A percentile compares a stretch with the other conserved stretches of the same genome.
phyloP scores from a whole-genome alignment of 1,140 invertebrate genomes.

The Tetragonula clypearis region DNA sequence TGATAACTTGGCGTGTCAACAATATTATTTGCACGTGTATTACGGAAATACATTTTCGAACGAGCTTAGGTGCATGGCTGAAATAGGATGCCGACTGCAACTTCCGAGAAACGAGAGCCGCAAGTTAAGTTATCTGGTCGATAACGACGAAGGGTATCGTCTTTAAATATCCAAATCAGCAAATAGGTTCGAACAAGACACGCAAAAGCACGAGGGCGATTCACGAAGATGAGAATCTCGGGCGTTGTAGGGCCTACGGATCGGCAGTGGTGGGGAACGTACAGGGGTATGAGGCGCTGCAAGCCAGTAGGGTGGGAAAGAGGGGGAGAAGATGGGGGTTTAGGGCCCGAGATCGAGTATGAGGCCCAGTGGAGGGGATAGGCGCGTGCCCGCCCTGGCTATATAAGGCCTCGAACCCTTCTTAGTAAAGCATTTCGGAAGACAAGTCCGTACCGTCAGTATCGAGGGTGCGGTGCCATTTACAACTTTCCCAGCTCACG shows the following conservation, averaged over 20 bases:
- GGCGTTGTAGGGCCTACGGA: conserved; percentile 71
- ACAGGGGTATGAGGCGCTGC: conserved; percentile 60
- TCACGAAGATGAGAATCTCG: conserved; percentile 77
- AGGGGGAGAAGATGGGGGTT: conserved; percentile 68
- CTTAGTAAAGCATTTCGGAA: conserved; percentile 80
- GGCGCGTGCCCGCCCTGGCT: conserved; percentile 79
- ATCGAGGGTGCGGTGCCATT: conserved; percentile 68
- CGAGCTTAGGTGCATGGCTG: background rate
- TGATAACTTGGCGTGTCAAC: background rate
- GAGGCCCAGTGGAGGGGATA: conserved; percentile 71
- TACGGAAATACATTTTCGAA: background rate
- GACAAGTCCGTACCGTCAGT: conserved; percentile 73
- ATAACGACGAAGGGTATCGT: conserved; percentile 44
- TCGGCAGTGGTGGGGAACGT: conserved; percentile 60
- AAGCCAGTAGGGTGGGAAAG: conserved; percentile 57
- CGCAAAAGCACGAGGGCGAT: conserved; percentile 36
- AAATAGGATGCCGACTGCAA: background rate
- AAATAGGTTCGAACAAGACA: conserved; percentile 38
- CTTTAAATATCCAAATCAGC: conserved; percentile 42
- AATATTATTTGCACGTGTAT: background rate
- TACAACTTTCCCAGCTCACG: conserved; percentile 27
- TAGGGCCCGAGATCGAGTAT: conserved; percentile 76
- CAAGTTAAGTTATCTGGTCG: conserved; percentile 15
- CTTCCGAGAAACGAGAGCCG: conserved; percentile 31
- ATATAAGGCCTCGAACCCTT: conserved; percentile 81